Base-by-base conservation (phyloP, 2,888 invertebrate genomes). In the Calliphora vomitoria region DNA sequence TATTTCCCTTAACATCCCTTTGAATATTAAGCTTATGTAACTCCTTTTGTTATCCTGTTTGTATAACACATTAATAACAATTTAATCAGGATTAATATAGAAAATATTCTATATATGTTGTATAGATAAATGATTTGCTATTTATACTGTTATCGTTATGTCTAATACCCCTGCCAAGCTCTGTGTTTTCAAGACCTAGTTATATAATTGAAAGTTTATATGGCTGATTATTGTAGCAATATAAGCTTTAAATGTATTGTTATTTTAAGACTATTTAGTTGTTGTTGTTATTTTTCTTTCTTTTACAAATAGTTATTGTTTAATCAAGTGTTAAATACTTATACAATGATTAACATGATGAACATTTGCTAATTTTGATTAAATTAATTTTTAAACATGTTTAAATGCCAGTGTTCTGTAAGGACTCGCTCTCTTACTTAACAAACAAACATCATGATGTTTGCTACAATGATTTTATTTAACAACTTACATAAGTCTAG, bases 271-370 rank as follows among this genome's bases (percentile, higher is more conserved):
- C n/a, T 68, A 68, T 58, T 31, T 13, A 35, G 35, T 35, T 35
- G 0, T 50, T 69, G 58, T 44, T 60, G 25, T 44, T 18, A 18
- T 41, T 53, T 55, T 78, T 20, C 11, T 78, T 64, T 64, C n/a
- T 20, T 25, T 53, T 64, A 38, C 10, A 25, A 58, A 0, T 58
- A 58, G 55, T 82, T 66, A 44, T 10, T 80, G 68, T 85, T 74
- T 69, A 85, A 69, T 85, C 68, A 80, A 75, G 80, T 75, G 74
- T 85, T 80, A 53, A 64, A 20, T 35, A 60, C 47, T 64, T 62
- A 69, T 60, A 50, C 53, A 71, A 71, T 58, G 76, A 83, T 68
- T 81, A 80, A 75, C 38, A 11, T 74, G 6, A 62, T 38, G 75
- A 80, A 20, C 20, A 60, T 85, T 75, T 75, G 25, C 20, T 38